These are phyloP conservation scores for Poecilia latipinna DNA, from an alignment of 2,113 vertebrate genomes.

Conservation along the genomic window DNA sequence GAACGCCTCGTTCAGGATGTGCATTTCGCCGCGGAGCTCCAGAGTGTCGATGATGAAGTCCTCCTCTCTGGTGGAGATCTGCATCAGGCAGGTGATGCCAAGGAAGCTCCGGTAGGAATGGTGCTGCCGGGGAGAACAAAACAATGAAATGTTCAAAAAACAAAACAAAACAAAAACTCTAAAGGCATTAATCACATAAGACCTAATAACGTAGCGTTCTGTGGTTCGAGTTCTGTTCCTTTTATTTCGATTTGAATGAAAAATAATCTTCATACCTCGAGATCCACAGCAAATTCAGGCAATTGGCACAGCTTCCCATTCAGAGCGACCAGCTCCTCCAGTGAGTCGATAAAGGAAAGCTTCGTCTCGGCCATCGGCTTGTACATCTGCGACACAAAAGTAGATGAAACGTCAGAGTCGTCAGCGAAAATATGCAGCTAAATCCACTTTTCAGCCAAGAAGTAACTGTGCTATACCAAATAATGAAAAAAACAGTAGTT, in stretches of 20 bases:
- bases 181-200: background rate
- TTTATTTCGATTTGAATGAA: background rate
- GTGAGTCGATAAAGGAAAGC: conserved; percentile 83
- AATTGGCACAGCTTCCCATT: conserved; percentile 89
- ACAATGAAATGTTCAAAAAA: background rate
- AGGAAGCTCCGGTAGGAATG: conserved; percentile 97
- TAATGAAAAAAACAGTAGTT: background rate
- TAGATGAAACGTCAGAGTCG: background rate
- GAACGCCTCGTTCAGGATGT: conserved; percentile 93
- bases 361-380: conserved; percentile 83
- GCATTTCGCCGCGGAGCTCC: conserved; percentile 90
- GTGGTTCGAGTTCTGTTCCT: background rate
- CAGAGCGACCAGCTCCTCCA: conserved; percentile 89
- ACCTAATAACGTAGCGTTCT: too few species aligned
- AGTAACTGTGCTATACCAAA: background rate
- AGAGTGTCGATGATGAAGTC: conserved; percentile 94
- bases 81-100: conserved; percentile 94
- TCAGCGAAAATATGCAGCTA: background rate
- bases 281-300: conserved; percentile 91
- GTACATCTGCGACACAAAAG: conserved; percentile 80
- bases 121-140: conserved; percentile 79
- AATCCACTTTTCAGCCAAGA: background rate
- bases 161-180: background rate
- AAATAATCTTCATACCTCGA: conserved; percentile 83
- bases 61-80: conserved; percentile 93